phyloP scores from a whole-genome alignment of 2,113 vertebrate genomes.

The Istiophorus platypterus region DNA sequence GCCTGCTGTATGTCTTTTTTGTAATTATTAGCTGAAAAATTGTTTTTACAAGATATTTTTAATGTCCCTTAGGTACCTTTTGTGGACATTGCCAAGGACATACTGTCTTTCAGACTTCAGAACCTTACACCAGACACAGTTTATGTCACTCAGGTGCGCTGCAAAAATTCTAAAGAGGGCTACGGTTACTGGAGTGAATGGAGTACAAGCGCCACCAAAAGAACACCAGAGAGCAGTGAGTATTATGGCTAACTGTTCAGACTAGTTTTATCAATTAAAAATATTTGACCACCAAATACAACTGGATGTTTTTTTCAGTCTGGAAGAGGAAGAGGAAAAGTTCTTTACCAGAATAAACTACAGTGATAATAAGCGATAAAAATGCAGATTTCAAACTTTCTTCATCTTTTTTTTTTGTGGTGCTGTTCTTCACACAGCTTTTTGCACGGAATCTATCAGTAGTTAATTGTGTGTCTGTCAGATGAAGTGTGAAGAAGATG shows the following conservation, averaged over 20 bases:
- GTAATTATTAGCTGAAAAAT: not conserved
- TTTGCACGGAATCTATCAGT: no score
- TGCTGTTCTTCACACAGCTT: no score
- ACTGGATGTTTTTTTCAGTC: no score
- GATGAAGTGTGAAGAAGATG: no score
- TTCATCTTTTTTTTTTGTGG: no score
- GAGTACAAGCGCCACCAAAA: conserved; percentile 82
- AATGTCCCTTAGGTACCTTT: conserved; percentile 84
- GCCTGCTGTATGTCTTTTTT: conserved; percentile 12
- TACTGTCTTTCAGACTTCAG: conserved; percentile 89
- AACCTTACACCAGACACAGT: conserved; percentile 86
- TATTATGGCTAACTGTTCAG: conserved; percentile 34
- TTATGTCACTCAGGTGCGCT: conserved; percentile 88
- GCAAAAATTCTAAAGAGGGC: conserved; percentile 70
- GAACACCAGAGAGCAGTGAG: conserved; percentile 90
- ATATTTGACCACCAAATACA: not conserved
- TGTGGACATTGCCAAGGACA: conserved; percentile 75
- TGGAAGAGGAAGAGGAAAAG: no score
- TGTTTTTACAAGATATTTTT: not conserved
- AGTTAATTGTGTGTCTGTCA: no score
- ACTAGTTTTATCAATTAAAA: not conserved
- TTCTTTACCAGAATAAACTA: no score
- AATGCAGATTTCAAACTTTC: no score
- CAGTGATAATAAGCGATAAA: no score
- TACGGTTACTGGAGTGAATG: conserved; percentile 92